Base-by-base conservation (phyloP, 2,797 vertebrate genomes). In the Acanthurus lineatus region DNA sequence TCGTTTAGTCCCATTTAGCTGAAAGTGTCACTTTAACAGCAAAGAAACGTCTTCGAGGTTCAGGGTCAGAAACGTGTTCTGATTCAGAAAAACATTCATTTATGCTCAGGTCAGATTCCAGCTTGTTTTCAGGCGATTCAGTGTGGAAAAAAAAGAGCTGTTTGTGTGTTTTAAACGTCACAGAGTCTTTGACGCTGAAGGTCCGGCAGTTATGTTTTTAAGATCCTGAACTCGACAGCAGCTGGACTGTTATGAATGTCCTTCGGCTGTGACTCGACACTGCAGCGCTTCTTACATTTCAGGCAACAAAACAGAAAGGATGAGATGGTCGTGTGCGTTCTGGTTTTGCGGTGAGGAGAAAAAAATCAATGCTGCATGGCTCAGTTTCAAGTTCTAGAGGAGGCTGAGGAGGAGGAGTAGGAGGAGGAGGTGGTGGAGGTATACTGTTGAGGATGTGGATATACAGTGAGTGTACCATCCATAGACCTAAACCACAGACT, bases 1-100 rank as follows among this genome's bases (percentile, higher is more conserved):
- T 96, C 96, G 84, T 97, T 97, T 5, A 96, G 96, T 86, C 97
- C 97, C 95, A 96, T 95, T 69, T 87, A 89, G 45, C 81, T 86
- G 2, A 14, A 66, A 75, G 35, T 32, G 35, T 81, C 71, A 40
- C 70, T 74, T 9, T 1, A 52, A 20, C 3, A 4, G 25, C 52
- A 65, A 90, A 91, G 68, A 94, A 87, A 86, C 85, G 73, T 91
- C 82, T 85, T 92, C 5, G n/a, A 54, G 42, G 56, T 45, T 73
- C 44, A 65, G 42, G 54, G 15, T 52, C 40, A 47, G 49, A 67
- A 69, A 61, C 12, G 1, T 9, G 9, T 28, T 70, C 38, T 5
- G 32, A 17, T 19, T 35, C 38, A 58, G 54, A 32, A 9, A 59
- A 59, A 63, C 20, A 54, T 32, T 77, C 81, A 83, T 87, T 54